Base-by-base conservation (phyloP, 2,888 invertebrate genomes). In the Hipparchia sbordonii region DNA sequence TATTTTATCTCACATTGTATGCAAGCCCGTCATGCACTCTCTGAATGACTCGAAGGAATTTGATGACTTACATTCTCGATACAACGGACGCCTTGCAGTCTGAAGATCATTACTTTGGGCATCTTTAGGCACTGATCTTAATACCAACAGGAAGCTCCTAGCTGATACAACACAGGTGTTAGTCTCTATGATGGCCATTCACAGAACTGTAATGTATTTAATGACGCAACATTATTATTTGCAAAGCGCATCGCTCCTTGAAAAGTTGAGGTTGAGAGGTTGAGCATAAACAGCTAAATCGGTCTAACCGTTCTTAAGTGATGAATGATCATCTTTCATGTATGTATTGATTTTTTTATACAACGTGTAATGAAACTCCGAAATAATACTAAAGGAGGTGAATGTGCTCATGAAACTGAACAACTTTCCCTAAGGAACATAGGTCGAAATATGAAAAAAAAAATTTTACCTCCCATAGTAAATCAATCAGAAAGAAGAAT, bases 111-210 rank as follows among this genome's bases (percentile, higher is more conserved):
- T 65, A 59, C n/a, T n/a, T 80, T 76, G 81, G 79, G 77, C 79
- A 74, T 67, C 70, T 77, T 54, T 54, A 54, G 12, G 48, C 76
- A 74, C 73, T 73, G 76, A 74, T 66, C 72, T 72, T 56, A 70
- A 82, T 87, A 89, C 88, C 87, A 82, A 85, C 89, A 87, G 90
- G 90, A 89, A 86, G 85, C 85, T 78, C 77, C 72, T 54, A 73
- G 83, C 86, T 88, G 87, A 87, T 84, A 80, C 79, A 82, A 80
- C 74, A 77, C 89, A 87, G 87, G 88, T 89, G 87, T 82, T 78
- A 77, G 13, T 10, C 77, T 74, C 79, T 74, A 70, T 76, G 78
- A 78, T 77, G 77, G 77, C 72, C 78, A 78, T 87, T 86, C 89
- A 85, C 76, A 82, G 90, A 90, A 89, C 76, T 76, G 67, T 57